A percentile compares a stretch with the other conserved stretches of the same genome.
phyloP scores from a whole-genome alignment of 2,113 vertebrate genomes.

The Tachuris rubrigastra region DNA sequence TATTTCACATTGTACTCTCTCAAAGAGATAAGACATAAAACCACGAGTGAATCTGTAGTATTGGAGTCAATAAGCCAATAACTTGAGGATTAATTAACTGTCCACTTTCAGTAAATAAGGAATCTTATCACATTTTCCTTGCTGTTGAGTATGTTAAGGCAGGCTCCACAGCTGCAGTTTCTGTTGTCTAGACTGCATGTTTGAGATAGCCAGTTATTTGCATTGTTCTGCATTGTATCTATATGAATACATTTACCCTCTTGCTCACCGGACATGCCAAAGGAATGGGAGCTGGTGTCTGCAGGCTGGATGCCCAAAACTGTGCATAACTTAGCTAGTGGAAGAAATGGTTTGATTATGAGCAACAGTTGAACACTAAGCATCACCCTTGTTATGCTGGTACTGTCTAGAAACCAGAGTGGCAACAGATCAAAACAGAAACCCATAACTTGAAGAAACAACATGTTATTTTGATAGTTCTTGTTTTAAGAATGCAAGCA shows the following conservation, averaged over 20 bases:
- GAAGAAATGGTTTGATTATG: not conserved
- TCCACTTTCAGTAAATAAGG: not conserved
- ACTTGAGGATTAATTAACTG: not conserved
- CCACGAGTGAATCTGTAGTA: not conserved
- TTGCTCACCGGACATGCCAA: not conserved
- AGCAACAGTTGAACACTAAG: not conserved
- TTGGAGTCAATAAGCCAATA: not conserved
- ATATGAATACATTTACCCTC: not conserved
- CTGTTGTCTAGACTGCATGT: not conserved
- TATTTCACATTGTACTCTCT: not conserved
- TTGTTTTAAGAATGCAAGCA: not conserved
- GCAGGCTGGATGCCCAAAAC: not conserved
- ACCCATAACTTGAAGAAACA: not conserved
- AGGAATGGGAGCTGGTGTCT: not conserved
- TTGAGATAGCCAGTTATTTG: not conserved
- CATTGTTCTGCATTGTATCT: no score
- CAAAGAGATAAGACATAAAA: not conserved
- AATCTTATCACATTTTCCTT: not conserved
- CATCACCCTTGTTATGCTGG: not conserved
- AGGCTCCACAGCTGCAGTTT: not conserved
- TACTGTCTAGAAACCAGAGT: not conserved
- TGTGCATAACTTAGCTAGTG: not conserved
- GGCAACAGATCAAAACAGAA: conserved; percentile 26
- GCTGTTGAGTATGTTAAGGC: not conserved
- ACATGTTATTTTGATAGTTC: conserved; percentile 16